Conservation (phyloP, 2,113 vertebrate species). For the Neomonachus schauinslandi region DNA sequence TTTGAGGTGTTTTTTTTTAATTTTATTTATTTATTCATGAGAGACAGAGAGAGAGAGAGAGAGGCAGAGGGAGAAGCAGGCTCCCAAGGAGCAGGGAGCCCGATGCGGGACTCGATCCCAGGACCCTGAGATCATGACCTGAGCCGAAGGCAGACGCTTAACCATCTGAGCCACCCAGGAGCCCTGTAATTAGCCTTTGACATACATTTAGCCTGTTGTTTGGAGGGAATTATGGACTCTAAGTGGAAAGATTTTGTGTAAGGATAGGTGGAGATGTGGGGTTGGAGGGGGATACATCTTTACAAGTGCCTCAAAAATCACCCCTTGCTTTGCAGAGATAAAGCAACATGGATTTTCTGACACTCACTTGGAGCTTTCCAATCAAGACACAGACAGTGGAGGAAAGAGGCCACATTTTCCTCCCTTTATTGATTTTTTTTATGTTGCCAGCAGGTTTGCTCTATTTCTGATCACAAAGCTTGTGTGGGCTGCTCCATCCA, state of each 20-base stretch:
- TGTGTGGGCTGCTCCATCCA: not conserved
- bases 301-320: not conserved
- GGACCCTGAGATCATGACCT: no score
- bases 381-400: not conserved
- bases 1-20: no score
- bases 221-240: not conserved
- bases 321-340: not conserved
- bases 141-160: no score
- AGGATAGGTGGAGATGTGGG: not conserved
- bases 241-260: not conserved
- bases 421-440: not conserved
- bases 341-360: not conserved
- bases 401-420: not conserved
- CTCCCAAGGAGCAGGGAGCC: no score
- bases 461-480: conserved; percentile 19
- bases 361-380: not conserved
- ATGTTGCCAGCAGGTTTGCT: not conserved
- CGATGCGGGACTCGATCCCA: no score
- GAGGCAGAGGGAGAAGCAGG: no score
- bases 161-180: no score
- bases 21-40: no score
- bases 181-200: not conserved
- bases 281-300: not conserved
- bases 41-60: no score
- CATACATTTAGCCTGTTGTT: not conserved